Conservation (phyloP, 2,888 invertebrate genomes). For the Trissolcus brochymenae region DNA sequence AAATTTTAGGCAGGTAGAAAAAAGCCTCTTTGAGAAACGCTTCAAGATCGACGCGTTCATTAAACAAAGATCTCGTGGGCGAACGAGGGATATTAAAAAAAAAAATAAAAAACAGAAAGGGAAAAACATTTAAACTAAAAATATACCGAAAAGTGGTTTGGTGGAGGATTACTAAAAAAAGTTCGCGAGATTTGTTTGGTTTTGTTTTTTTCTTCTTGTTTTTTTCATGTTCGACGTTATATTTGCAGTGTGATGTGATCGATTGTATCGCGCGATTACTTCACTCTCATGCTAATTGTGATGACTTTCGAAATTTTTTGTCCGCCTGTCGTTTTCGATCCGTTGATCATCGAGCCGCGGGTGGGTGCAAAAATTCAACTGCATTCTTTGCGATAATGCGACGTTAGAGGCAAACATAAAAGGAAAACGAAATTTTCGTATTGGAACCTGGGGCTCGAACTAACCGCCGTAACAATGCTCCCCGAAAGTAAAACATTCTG, state of each 20-base stretch:
- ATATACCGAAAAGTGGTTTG: conserved; percentile 16
- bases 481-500: conserved; percentile 33
- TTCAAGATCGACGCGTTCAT: conserved; percentile 31
- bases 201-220: background rate
- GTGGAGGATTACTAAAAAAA: conserved; percentile 3
- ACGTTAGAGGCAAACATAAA: background rate
- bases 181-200: background rate
- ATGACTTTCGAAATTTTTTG: no score
- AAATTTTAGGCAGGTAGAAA: conserved; percentile 1
- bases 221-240: background rate
- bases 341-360: background rate
- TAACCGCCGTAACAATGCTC: conserved; percentile 25
- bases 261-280: no score
- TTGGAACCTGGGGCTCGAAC: conserved; percentile 21
- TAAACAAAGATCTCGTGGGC: conserved; percentile 30
- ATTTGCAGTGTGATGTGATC: background rate
- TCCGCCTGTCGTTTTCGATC: background rate
- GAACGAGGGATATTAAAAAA: conserved; percentile 13
- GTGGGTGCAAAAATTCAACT: background rate
- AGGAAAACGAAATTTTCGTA: conserved; percentile 16
- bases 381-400: background rate
- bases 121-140: conserved; percentile 10
- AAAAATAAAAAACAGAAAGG: no score
- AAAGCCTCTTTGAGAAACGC: background rate
- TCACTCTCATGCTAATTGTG: no score